Conservation (phyloP, 2,888 invertebrate genomes). For the Proisotoma minuta region DNA sequence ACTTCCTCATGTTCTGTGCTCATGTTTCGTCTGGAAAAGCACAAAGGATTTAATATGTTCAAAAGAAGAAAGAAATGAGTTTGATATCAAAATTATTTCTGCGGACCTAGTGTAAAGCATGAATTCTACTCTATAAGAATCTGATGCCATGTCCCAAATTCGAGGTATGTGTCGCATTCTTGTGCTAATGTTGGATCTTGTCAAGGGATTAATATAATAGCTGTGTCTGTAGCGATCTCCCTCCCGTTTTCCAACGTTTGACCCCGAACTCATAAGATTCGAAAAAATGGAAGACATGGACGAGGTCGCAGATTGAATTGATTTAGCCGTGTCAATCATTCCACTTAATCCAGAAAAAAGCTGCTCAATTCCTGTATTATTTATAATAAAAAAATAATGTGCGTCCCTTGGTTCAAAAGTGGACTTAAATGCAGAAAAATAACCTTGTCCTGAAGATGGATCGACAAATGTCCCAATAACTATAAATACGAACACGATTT, state of each 20-base stretch:
- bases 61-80: background rate
- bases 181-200: conserved; percentile 10
- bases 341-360: background rate
- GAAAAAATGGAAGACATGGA: background rate
- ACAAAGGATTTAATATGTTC: background rate
- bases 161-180: conserved; percentile 24
- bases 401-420: no score
- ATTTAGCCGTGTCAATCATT: background rate
- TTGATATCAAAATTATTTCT: background rate
- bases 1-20: conserved; percentile 13
- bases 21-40: conserved; percentile 19
- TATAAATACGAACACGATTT: no score
- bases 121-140: conserved; percentile 28
- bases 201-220: conserved; percentile 21
- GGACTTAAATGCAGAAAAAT: no score
- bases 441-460: background rate
- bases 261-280: background rate
- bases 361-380: no score
- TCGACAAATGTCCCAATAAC: no score
- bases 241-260: background rate
- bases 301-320: background rate
- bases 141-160: conserved; percentile 26
- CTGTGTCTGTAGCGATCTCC: conserved; percentile 24
- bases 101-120: conserved; percentile 24
- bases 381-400: no score